Conservation (phyloP, 2,888 invertebrate species). For the Pyrgus malvae region DNA sequence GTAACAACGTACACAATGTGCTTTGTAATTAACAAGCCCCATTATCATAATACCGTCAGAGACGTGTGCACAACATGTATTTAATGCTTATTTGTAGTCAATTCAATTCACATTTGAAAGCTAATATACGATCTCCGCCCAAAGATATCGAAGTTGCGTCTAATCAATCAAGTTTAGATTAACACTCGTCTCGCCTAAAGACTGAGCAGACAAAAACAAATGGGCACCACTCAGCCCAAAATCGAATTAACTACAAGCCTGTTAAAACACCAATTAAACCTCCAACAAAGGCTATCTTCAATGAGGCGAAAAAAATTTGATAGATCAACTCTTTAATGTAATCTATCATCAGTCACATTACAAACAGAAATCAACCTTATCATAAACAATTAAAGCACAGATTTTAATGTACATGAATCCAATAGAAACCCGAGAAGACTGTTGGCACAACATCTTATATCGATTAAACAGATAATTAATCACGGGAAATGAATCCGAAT, state of each 20-base stretch:
- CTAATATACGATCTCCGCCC: slow-evolving; percentile 48
- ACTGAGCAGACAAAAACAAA: slow-evolving; percentile 70
- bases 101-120: slow-evolving; percentile 30
- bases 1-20: neutral
- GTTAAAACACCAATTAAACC: slow-evolving; percentile 80
- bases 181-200: slow-evolving; percentile 62
- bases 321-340: slow-evolving; percentile 80
- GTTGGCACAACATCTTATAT: slow-evolving; percentile 82
- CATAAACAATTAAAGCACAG: slow-evolving; percentile 31
- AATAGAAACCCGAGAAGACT: slow-evolving; percentile 66
- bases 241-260: slow-evolving; percentile 76
- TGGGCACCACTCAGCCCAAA: slow-evolving; percentile 62
- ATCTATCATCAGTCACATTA: slow-evolving; percentile 56
- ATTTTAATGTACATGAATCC: slow-evolving; percentile 29
- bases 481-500: slow-evolving; percentile 81
- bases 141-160: slow-evolving; percentile 54
- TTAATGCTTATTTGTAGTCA: slow-evolving; percentile 34
- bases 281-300: slow-evolving; percentile 79
- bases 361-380: slow-evolving; percentile 41
- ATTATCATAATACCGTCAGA: slow-evolving; percentile 9
- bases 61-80: slow-evolving; percentile 39
- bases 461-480: slow-evolving; percentile 83
- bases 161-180: slow-evolving; percentile 78
- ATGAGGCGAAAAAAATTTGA: slow-evolving; percentile 75
- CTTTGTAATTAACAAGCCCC: slow-evolving; percentile 5